These are phyloP conservation scores for Calidris pygmaea DNA, from an alignment of 2,113 vertebrate species.

Conservation along the genomic window DNA sequence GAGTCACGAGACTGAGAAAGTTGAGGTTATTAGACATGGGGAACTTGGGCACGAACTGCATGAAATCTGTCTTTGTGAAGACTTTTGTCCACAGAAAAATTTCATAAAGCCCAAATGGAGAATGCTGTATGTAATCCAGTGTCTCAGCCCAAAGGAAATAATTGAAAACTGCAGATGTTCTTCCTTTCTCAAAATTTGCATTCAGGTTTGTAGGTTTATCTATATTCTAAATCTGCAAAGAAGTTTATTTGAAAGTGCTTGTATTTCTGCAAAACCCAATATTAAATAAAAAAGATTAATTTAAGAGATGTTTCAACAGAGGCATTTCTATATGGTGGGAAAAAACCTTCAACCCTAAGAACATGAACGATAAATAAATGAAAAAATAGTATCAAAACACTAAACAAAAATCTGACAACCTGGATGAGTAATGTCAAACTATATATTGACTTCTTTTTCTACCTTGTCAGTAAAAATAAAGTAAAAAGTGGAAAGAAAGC, in stretches of 20 bases:
- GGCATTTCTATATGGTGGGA: neutral
- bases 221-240: neutral
- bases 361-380: neutral
- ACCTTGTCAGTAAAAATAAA: conserved; percentile 33
- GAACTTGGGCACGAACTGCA: neutral
- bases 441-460: conserved; percentile 5
- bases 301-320: neutral
- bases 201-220: neutral
- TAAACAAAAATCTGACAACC: neutral
- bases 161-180: neutral
- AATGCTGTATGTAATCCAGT: neutral
- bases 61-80: neutral
- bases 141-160: neutral
- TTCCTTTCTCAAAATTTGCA: neutral
- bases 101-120: neutral
- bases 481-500: neutral
- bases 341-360: neutral
- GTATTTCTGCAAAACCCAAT: neutral
- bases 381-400: neutral
- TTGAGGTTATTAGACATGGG: neutral
- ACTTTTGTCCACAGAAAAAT: neutral
- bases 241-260: neutral
- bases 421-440: neutral
- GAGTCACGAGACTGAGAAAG: neutral
- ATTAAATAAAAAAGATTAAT: neutral